These are phyloP conservation scores for Notothenia coriiceps DNA, from an alignment of 2,113 vertebrate species.

Conservation along the genomic window DNA sequence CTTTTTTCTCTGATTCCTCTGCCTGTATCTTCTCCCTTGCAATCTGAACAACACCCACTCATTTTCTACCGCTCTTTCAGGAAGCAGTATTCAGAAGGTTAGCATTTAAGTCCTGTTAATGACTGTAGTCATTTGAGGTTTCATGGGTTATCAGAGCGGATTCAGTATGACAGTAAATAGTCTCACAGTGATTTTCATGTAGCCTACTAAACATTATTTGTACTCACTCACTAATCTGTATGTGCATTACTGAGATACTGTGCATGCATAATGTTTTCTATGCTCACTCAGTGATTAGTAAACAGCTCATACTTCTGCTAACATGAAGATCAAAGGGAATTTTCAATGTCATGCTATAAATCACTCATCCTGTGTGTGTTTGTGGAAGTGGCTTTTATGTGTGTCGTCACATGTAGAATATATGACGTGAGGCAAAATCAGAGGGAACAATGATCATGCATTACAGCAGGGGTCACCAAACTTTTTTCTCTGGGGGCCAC, in stretches of 20 bases:
- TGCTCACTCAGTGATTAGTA: conserved; percentile 66
- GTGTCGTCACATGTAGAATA: conserved; percentile 42
- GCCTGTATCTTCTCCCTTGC: not conserved
- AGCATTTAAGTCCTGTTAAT: conserved; percentile 50
- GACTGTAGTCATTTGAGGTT: conserved; percentile 38
- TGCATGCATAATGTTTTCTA: conserved; percentile 44
- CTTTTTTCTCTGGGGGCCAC: too few species aligned
- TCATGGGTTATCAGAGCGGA: conserved; percentile 32
- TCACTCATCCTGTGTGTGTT: conserved; percentile 34
- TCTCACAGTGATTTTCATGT: conserved; percentile 53
- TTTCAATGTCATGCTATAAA: conserved; percentile 71
- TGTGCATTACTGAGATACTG: conserved; percentile 49
- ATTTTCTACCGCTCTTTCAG: conserved; percentile 8
- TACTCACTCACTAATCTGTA: conserved; percentile 52
- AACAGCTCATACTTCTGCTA: conserved; percentile 61
- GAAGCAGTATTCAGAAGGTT: conserved; percentile 33
- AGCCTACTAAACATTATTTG: conserved; percentile 53
- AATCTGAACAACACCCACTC: not conserved
- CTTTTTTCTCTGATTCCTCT: not conserved
- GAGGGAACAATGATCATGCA: conserved; percentile 27
- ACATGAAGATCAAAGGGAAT: conserved; percentile 76
- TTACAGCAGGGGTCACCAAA: too few species aligned
- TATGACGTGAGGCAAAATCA: conserved; percentile 44
- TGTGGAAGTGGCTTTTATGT: conserved; percentile 33
- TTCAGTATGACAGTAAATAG: conserved; percentile 42